phyloP scores from a whole-genome alignment of 2,113 vertebrate species.

The Bufo gargarizans region DNA sequence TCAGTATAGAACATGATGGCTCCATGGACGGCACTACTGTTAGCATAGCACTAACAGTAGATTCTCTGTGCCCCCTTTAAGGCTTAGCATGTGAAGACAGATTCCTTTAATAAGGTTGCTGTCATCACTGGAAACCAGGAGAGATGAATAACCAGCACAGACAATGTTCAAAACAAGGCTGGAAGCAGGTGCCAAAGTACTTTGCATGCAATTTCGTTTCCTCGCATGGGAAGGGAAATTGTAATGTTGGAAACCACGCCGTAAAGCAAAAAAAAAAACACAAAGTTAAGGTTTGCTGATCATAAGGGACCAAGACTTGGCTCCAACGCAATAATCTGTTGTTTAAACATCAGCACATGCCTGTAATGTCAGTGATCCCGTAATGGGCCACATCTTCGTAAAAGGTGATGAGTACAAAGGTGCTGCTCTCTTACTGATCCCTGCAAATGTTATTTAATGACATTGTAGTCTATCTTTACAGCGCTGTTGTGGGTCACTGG shows the following conservation, averaged over 20 bases:
- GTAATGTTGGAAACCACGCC: conserved; percentile 38
- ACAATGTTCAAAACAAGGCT: conserved; percentile 43
- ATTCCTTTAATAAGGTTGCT: conserved; percentile 19
- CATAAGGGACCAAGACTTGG: conserved; percentile 30
- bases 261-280: conserved; percentile 18
- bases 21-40: not conserved
- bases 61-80: conserved; percentile 4
- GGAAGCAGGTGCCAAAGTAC: conserved; percentile 49
- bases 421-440: conserved; percentile 35
- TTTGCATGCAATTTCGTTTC: conserved; percentile 52
- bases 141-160: conserved; percentile 16
- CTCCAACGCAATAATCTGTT: conserved; percentile 42
- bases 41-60: not conserved
- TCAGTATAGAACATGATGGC: not conserved
- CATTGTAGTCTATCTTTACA: not conserved
- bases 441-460: conserved; percentile 24
- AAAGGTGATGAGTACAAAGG: conserved; percentile 43
- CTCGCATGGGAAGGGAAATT: conserved; percentile 44
- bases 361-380: conserved; percentile 1
- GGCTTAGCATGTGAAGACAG: conserved; percentile 16
- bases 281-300: conserved; percentile 11
- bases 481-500: conserved; percentile 5
- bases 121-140: conserved; percentile 47
- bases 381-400: conserved; percentile 21
- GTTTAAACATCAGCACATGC: conserved; percentile 32